A percentile compares a stretch with the other conserved stretches of the same genome.
These are phyloP conservation scores for Orchesellides sinensis DNA, from an alignment of 2,888 invertebrate species.

Conservation along the genomic window DNA sequence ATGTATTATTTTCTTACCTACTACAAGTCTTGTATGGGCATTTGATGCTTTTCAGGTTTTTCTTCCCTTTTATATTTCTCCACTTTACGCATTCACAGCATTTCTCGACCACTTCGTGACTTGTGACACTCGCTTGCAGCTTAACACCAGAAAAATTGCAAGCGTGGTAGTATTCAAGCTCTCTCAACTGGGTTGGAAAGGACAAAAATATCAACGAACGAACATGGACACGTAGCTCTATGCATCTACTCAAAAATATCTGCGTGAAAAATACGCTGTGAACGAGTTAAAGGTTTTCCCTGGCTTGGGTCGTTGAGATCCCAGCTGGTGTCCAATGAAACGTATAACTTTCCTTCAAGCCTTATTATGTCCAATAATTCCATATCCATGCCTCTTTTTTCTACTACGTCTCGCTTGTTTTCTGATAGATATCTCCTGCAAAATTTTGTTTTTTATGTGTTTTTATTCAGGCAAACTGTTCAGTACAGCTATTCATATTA, in stretches of 20 bases:
- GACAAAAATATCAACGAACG: too few species aligned
- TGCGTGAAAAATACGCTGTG: too few species aligned
- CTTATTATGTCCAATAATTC: neutral
- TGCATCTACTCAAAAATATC: too few species aligned
- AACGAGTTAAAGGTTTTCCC: neutral
- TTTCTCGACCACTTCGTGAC: constrained; percentile 46
- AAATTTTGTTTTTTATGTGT: too few species aligned
- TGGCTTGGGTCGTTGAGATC: constrained; percentile 10
- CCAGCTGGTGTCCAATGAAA: constrained; percentile 45
- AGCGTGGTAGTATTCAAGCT: neutral
- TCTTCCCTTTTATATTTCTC: neutral
- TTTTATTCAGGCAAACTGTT: too few species aligned
- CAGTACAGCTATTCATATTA: too few species aligned
- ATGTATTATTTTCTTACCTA: neutral
- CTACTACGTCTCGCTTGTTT: too few species aligned
- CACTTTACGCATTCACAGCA: constrained; percentile 57
- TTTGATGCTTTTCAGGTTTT: constrained; percentile 23
- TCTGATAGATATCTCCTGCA: too few species aligned
- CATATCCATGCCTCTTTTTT: neutral
- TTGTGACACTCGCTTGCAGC: constrained; percentile 33
- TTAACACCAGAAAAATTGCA: constrained; percentile 1
- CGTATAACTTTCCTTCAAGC: neutral
- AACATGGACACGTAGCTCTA: too few species aligned
- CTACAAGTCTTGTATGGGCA: neutral
- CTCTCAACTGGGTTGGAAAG: too few species aligned